Evolutionary conservation across 1,140 invertebrate species (phyloP), one percentile per base, ranked within the genome.

Genomic region (Centruroides vittatus): DNA sequence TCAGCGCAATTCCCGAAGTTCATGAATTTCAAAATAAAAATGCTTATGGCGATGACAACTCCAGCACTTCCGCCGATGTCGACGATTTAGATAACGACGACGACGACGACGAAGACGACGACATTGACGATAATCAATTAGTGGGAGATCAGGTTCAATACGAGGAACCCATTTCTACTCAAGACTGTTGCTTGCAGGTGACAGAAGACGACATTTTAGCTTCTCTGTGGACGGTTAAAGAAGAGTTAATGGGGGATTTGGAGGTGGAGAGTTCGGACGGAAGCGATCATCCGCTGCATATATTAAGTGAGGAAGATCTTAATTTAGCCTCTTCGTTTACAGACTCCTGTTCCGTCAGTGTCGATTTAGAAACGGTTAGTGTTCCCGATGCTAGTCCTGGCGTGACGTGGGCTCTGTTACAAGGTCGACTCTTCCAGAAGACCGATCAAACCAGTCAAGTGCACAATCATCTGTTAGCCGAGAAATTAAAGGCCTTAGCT

Each of bases 301-400:
- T 90, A 68, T 78, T 93, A 10, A 92, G 89, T 70, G 86, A 92
- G 73, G 88, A 91, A 75, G 92, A 91, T 74, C 76, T 93, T 60
- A 91, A 88, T 11, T 83, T 90, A 35, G 86, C 90, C 9, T 91
- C 88, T 23, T 88, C 86, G 12, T 89, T 89, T 67, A 86, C 84
- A 10, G 67, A 63, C 47, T 56, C 58, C 23, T 9, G 58, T 36
- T 53, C 60, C 3, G 47, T 61, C 7, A 56, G 57, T 58, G 53
- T 52, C 7, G 60, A 61, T 11, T 58, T 64, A 10, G 61, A 63
- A 55, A 61, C 47, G 12, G 51, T 58, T 41, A 63, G 61, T 61
- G 55, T 65, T 50, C n/a, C 52, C 35, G 64, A 62, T n/a, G 61
- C 49, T 46, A 53, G 61, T 55, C 52, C 51, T 48, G 59, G 58